Conservation (phyloP, 2,888 invertebrate species). For the Drosophila maculinotata region DNA sequence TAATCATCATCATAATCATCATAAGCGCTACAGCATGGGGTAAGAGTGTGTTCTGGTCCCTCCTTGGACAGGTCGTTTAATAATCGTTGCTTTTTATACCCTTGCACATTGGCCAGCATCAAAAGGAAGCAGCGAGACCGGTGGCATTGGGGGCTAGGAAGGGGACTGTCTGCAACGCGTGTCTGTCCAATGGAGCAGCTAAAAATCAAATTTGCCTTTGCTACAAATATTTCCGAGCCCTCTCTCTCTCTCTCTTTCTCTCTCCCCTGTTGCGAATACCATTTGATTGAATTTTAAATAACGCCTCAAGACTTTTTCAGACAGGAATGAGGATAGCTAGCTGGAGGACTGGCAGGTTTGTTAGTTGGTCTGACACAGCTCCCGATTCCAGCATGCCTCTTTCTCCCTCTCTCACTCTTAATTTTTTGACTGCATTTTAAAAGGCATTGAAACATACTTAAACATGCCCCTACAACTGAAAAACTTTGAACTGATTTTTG, state of each 20-base stretch:
- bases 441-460: too few species aligned
- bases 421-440: too few species aligned
- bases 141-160: not conserved
- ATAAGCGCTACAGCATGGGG: conserved; percentile 28
- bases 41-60: not conserved
- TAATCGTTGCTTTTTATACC: conserved; percentile 73
- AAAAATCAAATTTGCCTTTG: conserved; percentile 49
- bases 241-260: not conserved
- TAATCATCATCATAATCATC: conserved; percentile 54
- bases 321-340: conserved; percentile 1
- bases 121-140: not conserved
- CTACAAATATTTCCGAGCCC: conserved; percentile 10
- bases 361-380: not conserved
- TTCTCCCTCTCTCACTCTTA: not conserved
- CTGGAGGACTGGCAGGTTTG: not conserved
- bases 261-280: conserved; percentile 30
- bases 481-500: too few species aligned
- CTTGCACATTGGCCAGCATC: conserved; percentile 29
- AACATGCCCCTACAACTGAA: too few species aligned
- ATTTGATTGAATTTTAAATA: conserved; percentile 73
- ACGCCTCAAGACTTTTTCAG: conserved; percentile 27
- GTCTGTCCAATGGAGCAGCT: conserved; percentile 36
- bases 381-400: not conserved
- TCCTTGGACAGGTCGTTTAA: conserved; percentile 51
- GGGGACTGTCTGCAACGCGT: not conserved